Percentiles rank a stretch among this genome's conserved stretches.
phyloP scores from a whole-genome alignment of 2,113 vertebrate genomes.

The Leptodactylus fuscus region DNA sequence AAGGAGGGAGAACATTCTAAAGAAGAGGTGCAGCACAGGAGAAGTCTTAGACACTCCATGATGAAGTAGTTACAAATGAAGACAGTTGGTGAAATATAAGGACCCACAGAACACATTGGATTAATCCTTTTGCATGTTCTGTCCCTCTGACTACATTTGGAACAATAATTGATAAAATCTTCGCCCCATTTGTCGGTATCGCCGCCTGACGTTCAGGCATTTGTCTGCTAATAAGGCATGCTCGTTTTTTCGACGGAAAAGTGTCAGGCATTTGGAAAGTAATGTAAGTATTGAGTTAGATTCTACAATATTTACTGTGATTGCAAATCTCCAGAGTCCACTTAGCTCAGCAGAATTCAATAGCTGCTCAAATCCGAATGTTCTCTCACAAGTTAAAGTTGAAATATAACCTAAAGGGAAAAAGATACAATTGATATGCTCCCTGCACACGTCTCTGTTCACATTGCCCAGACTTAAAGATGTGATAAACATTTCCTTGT shows the following conservation, averaged over 20 bases:
- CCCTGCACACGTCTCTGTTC: neutral
- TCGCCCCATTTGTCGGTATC: neutral
- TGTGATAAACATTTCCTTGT: neutral
- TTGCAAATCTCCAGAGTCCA: conserved; percentile 46
- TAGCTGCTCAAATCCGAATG: conserved; percentile 3
- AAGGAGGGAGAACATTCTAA: too few relatives aligned
- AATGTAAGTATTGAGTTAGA: conserved; percentile 47
- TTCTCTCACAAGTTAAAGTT: conserved; percentile 32
- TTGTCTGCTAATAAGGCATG: conserved; percentile 23
- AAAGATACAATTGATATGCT: neutral
- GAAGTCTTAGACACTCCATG: too few relatives aligned
- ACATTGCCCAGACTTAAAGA: neutral
- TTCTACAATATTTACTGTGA: conserved; percentile 42
- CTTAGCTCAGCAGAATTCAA: conserved; percentile 38
- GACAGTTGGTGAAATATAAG: too few relatives aligned
- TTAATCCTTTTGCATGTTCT: neutral
- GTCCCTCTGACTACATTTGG: neutral
- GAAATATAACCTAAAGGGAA: conserved; percentile 42
- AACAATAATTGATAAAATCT: neutral
- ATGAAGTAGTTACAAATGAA: too few relatives aligned
- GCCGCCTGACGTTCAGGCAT: neutral
- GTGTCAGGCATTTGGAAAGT: conserved; percentile 6
- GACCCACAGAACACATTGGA: too few relatives aligned
- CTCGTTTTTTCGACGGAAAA: neutral
- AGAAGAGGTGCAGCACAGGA: too few relatives aligned